phyloP scores from a whole-genome alignment of 2,888 invertebrate species.

The Tenthredo distinguenda region DNA sequence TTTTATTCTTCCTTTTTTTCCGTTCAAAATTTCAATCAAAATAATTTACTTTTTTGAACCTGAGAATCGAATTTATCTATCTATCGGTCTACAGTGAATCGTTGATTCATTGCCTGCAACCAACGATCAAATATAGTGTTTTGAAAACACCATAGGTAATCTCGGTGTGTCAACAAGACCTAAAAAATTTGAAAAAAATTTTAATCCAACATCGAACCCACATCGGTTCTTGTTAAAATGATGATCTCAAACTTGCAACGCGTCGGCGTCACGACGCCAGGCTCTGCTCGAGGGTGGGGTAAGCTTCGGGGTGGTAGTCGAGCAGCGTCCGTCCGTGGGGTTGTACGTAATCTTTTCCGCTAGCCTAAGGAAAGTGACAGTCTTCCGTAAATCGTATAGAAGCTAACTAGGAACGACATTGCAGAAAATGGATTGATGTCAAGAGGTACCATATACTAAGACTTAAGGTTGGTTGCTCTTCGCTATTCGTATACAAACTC shows the following conservation, averaged over 20 bases:
- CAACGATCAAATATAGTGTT: neutral
- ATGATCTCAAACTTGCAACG: constrained; percentile 32
- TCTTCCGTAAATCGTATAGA: neutral
- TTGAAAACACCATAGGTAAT: neutral
- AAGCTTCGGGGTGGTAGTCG: constrained; percentile 52
- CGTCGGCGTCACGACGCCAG: constrained; percentile 53
- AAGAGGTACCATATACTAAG: neutral
- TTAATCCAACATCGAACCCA: neutral
- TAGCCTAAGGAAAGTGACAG: constrained; percentile 18
- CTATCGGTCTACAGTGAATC: neutral
- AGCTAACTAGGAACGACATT: neutral
- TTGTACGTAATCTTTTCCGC: constrained; percentile 21
- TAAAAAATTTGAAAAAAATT: neutral
- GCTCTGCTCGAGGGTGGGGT: constrained; percentile 39
- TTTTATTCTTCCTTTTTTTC: neutral
- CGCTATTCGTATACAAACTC: neutral
- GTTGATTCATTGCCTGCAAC: neutral
- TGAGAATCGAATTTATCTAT: neutral
- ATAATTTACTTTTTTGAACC: neutral
- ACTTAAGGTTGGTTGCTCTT: neutral
- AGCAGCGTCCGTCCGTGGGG: constrained; percentile 46
- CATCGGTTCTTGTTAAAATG: constrained; percentile 45
- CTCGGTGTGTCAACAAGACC: neutral
- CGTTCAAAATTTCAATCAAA: neutral
- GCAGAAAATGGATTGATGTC: constrained; percentile 47